Evolutionary conservation across 2,797 vertebrate genomes (phyloP), one percentile per base, ranked within the genome.

Genomic region (Malurus leucopterus): DNA sequence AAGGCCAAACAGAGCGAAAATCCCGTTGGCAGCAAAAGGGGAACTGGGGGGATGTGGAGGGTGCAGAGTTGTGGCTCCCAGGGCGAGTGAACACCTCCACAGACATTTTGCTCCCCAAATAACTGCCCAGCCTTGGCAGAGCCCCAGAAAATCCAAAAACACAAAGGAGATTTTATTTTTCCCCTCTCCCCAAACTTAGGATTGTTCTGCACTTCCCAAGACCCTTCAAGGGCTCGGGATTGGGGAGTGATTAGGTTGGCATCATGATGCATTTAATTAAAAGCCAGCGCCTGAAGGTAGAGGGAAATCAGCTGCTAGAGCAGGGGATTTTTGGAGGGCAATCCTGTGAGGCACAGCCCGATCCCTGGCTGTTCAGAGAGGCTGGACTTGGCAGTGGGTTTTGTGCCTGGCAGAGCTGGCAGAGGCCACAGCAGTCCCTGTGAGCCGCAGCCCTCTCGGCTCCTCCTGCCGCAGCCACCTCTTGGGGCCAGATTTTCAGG

Each of bases 381-480:
- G 53, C 57, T 34, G 92, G 80, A n/a, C 67, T 83, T 64, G 85
- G 70, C 85, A 55, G 36, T 0, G 38, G 53, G 15, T 13, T 68
- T 71, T 51, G 21, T 1, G 43, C 76, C 81, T 69, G 84, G 80
- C 90, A 77, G 76, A 73, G 82, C 87, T 70, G 80, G 62, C 74
- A 68, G 51, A 69, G 38, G 46, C 73, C 75, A 23, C 6, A 0
- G 23, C 74, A 69, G 74, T 55, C 84, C 68, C 68, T 26, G 55
- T 1, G 3, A 82, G 81, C 81, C 0, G 3, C 67, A 74, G 74
- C 41, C 29, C 57, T 63, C 63, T 32, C 3, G 0, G 59, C 85
- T 61, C 76, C 83, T 84, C 88, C 86, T 49, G 81, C 78, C 36
- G 74, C 86, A 78, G 84, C 34, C 85, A 50, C 84, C 75, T 73